These are phyloP conservation scores for Scaptomyza polygonia DNA, from an alignment of 2,888 invertebrate genomes.

Conservation along the genomic window DNA sequence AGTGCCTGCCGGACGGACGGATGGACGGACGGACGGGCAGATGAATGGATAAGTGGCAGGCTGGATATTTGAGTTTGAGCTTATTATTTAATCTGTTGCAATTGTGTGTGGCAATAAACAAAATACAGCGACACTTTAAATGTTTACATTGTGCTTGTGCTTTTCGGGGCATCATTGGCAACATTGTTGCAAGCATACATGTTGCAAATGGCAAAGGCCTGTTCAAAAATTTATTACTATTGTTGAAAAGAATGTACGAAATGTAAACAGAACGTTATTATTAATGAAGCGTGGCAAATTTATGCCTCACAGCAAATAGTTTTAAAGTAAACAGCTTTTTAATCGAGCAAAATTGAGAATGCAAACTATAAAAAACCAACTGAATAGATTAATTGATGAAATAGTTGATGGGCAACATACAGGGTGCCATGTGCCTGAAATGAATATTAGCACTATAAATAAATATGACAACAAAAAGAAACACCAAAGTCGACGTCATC, in stretches of 20 bases:
- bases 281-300: constrained; percentile 35
- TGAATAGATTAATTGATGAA: constrained; percentile 51
- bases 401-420: constrained; percentile 30
- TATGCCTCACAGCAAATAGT: constrained; percentile 21
- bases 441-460: constrained; percentile 58
- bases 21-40: constrained; percentile 1
- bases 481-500: constrained; percentile 41
- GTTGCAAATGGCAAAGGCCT: constrained; percentile 24
- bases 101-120: constrained; percentile 13
- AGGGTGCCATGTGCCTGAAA: constrained; percentile 9
- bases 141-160: constrained; percentile 25
- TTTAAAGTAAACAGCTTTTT: constrained; percentile 42
- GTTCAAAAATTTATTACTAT: constrained; percentile 2
- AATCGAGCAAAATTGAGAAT: constrained; percentile 45
- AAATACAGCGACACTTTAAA: constrained; percentile 5
- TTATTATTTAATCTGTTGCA: constrained; percentile 48
- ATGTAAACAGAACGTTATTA: constrained; percentile 42
- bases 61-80: constrained; percentile 16
- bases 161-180: constrained; percentile 16
- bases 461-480: constrained; percentile 63
- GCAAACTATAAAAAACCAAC: constrained; percentile 20
- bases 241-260: constrained; percentile 14
- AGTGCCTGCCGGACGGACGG: constrained; percentile 20
- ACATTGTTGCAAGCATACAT: constrained; percentile 42
- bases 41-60: constrained; percentile 28